Conservation (phyloP, 2,888 invertebrate genomes). For the Rhyacophila evoluta region DNA sequence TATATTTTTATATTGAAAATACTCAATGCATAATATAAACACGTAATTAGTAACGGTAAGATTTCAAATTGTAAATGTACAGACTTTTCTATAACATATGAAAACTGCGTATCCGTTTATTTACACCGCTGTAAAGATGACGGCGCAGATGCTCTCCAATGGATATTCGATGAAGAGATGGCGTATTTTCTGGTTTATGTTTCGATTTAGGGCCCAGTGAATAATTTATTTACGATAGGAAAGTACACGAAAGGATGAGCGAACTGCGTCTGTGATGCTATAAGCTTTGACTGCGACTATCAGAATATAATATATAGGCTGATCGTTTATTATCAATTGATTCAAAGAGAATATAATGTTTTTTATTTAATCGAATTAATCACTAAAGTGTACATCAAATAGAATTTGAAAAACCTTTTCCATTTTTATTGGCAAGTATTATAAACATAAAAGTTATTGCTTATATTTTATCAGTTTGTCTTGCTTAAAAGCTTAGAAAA, state of each 20-base stretch:
- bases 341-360: no score
- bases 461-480: no score
- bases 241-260: background rate
- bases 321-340: no score
- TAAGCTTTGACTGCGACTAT: background rate
- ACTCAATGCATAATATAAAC: no score
- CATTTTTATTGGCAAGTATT: no score
- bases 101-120: background rate
- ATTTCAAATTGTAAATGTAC: background rate
- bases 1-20: no score
- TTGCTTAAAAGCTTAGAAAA: no score
- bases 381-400: no score
- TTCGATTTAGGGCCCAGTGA: constrained; percentile 40
- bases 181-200: constrained; percentile 31
- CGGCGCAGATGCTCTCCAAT: background rate
- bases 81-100: background rate
- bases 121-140: background rate
- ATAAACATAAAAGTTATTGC: no score
- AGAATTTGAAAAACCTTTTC: no score
- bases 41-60: background rate
- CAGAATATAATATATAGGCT: no score
- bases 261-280: background rate
- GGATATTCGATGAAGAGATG: constrained; percentile 12
- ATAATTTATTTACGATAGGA: constrained; percentile 31
- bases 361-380: no score